Conservation (phyloP, 2,113 vertebrate genomes). For the Calyptommatus sinebrachiatus region DNA sequence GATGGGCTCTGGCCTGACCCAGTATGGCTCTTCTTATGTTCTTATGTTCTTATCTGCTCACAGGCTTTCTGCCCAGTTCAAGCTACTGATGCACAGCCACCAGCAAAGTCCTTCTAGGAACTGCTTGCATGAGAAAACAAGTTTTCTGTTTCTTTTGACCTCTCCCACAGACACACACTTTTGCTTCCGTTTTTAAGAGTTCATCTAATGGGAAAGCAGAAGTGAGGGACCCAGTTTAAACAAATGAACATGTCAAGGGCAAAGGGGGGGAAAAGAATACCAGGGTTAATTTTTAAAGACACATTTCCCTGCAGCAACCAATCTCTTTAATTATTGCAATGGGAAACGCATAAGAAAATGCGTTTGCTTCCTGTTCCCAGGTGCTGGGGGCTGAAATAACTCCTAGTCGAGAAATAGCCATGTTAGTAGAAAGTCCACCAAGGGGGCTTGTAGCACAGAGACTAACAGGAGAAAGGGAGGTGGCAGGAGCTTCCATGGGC, state of each 20-base stretch:
- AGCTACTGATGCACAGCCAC: background rate
- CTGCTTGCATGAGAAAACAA: background rate
- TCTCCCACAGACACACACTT: too few relatives aligned
- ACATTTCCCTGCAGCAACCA: constrained; percentile 67
- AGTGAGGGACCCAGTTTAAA: constrained; percentile 34
- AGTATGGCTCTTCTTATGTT: too few relatives aligned
- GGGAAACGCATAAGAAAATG: constrained; percentile 65
- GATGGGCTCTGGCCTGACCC: too few relatives aligned
- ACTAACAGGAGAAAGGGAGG: too few relatives aligned
- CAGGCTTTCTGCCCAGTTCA: too few relatives aligned
- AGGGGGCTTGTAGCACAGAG: too few relatives aligned
- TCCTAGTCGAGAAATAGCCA: background rate
- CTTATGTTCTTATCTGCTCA: too few relatives aligned
- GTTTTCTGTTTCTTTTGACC: constrained; percentile 8
- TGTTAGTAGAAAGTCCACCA: too few relatives aligned
- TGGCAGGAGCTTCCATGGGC: too few relatives aligned
- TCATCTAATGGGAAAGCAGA: background rate
- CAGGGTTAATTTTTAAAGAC: constrained; percentile 72
- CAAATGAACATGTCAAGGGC: constrained; percentile 34
- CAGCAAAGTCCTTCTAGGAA: background rate
- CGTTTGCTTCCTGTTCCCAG: constrained; percentile 58
- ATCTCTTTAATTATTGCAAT: constrained; percentile 69
- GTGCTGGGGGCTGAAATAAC: constrained; percentile 47
- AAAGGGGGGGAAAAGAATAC: constrained; percentile 38
- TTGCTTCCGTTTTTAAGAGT: background rate